Percentiles rank a stretch among this genome's conserved stretches.
Conservation (phyloP, 2,113 vertebrate species). For the Acinonyx jubatus region DNA sequence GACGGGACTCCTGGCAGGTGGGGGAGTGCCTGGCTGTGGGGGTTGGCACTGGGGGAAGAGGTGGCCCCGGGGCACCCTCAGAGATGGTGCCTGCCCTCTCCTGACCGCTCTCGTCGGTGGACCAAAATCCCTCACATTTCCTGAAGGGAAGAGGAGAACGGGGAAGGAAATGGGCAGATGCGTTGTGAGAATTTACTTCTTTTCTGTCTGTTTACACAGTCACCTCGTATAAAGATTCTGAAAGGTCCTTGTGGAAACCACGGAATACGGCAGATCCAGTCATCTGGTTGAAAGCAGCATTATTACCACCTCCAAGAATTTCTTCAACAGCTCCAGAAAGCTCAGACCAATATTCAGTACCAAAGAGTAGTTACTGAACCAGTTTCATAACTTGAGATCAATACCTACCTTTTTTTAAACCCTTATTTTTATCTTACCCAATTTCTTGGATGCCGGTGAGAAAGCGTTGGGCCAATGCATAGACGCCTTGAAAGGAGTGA, state of each 20-base stretch:
- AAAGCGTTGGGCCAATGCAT: not conserved
- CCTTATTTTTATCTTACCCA: not conserved
- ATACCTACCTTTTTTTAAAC: not conserved
- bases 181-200: not conserved
- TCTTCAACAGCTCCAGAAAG: not conserved
- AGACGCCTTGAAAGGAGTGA: not conserved
- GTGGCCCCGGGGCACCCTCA: not conserved
- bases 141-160: not conserved
- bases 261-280: not conserved
- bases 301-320: too few species aligned
- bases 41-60: rapidly evolving
- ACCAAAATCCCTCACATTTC: not conserved
- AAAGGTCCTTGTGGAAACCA: not conserved
- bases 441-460: not conserved
- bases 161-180: not conserved
- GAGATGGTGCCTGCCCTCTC: not conserved
- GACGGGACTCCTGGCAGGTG: not conserved
- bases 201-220: not conserved
- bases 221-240: not conserved
- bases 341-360: not conserved
- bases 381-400: not conserved
- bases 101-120: not conserved
- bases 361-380: not conserved
- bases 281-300: too few species aligned
- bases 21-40: not conserved